Evolutionary conservation across 2,888 invertebrate species (phyloP), one percentile per base, ranked within the genome.

Genomic region (Nemotelus nigrinus): DNA sequence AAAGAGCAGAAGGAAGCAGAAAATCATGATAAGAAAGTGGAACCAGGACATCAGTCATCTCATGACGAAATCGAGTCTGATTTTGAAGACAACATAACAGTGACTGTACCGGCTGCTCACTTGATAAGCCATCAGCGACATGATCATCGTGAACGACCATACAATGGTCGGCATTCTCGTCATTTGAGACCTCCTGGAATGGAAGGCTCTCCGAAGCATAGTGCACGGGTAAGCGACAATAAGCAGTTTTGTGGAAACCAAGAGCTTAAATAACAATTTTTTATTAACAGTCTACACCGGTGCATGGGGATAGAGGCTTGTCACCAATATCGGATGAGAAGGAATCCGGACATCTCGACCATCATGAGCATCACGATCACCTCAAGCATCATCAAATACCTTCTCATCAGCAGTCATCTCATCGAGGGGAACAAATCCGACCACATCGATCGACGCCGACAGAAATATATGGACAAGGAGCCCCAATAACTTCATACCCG

Each of bases 251-350:
- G 57, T 8, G 41, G 25, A 25, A 60, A 60, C 25, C n/a, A 55
- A n/a, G 44, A 41, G 3, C 4, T 39, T 47, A 57, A 63, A 57
- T 60, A 75, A 70, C 8, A 0, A 8, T 43, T 39, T 53, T 70
- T 39, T 7, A 43, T 65, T 41, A 45, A 63, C 2, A 76, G 64
- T 47, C 67, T 47, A 64, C 77, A 41, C 65, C 78, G 57, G 45
- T 41, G 41, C 58, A 88, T 25, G 92, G 92, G 84, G 93, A 92
- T 82, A 89, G 93, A 68, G 90, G 93, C 0, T 92, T 91, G 68
- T 93, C 93, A 6, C 93, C 93, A 2, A 93, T 93, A 0, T 90
- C 93, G 70, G 92, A 92, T 82, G 92, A 92, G 85, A 87, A 88
- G 25, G 87, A 81, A 67, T 76, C 81, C 63, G 80, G 82, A 47